Percentiles rank a stretch among this genome's conserved stretches.
phyloP scores from a whole-genome alignment of 2,888 invertebrate genomes.

The Trachelus tabidus region DNA sequence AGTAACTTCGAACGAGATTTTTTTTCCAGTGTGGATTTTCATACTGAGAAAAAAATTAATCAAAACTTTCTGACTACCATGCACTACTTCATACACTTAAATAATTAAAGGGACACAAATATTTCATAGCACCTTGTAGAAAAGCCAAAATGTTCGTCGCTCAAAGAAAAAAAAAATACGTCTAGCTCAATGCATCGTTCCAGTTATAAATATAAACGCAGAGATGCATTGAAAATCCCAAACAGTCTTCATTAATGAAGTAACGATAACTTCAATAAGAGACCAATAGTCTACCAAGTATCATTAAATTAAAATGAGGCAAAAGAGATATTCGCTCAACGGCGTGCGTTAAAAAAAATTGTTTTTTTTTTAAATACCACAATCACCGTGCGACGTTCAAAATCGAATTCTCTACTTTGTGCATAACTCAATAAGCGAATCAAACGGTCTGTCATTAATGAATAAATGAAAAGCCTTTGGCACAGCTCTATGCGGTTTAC shows the following conservation, averaged over 20 bases:
- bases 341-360: too few relatives aligned
- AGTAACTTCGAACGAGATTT: background rate
- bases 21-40: background rate
- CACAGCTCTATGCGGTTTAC: conserved; percentile 1
- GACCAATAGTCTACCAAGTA: background rate
- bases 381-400: background rate
- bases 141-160: background rate
- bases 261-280: background rate
- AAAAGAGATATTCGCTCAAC: background rate
- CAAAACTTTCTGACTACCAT: conserved; percentile 3
- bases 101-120: background rate
- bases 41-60: background rate
- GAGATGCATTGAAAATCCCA: background rate
- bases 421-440: background rate
- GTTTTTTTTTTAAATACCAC: too few relatives aligned
- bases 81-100: conserved; percentile 4
- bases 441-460: background rate
- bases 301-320: background rate
- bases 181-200: background rate
- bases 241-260: background rate
- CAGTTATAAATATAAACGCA: background rate
- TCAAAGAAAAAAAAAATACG: background rate
- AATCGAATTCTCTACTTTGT: background rate
- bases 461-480: background rate
- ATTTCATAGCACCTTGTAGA: conserved; percentile 6